Evolutionary conservation across 2,113 vertebrate genomes (phyloP).

Genomic region (Paratilapia polleni): DNA sequence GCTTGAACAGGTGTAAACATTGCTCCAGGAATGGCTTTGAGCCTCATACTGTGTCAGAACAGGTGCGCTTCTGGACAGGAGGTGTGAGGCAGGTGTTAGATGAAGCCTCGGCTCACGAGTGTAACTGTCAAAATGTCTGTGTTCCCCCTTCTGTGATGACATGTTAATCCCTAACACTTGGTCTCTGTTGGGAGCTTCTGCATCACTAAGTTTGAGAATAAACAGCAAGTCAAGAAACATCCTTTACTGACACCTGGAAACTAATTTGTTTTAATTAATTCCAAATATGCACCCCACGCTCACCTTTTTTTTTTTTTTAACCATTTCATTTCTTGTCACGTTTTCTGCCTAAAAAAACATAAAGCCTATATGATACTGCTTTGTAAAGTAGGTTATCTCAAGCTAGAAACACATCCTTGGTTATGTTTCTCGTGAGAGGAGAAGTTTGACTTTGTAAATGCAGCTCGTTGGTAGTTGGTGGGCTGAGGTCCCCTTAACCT

Average conservation of each 20-base stretch:
- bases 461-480: slow-evolving; percentile 35
- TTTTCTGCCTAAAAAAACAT: slow-evolving; percentile 6
- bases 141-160: slow-evolving; percentile 72
- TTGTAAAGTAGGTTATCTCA: slow-evolving; percentile 56
- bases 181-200: slow-evolving; percentile 59
- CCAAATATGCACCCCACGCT: neutral
- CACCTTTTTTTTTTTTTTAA: neutral
- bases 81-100: slow-evolving; percentile 75
- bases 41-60: slow-evolving; percentile 69
- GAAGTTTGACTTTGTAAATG: slow-evolving; percentile 66
- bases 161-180: slow-evolving; percentile 78
- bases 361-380: neutral
- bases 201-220: slow-evolving; percentile 50
- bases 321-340: slow-evolving; percentile 21
- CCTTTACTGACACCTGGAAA: slow-evolving; percentile 59
- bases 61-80: slow-evolving; percentile 70
- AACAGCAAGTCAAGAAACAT: slow-evolving; percentile 59
- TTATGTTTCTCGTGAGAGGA: slow-evolving; percentile 41
- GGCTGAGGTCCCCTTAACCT: slow-evolving; percentile 66
- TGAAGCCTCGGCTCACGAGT: slow-evolving; percentile 65
- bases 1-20: slow-evolving; percentile 72
- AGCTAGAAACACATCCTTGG: slow-evolving; percentile 29
- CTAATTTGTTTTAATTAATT: slow-evolving; percentile 42
- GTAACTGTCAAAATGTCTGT: slow-evolving; percentile 72
- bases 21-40: slow-evolving; percentile 51